Percentiles rank a stretch among this genome's conserved stretches.
Evolutionary conservation across 2,888 invertebrate genomes (phyloP).

Genomic region (Phalangium opilio): DNA sequence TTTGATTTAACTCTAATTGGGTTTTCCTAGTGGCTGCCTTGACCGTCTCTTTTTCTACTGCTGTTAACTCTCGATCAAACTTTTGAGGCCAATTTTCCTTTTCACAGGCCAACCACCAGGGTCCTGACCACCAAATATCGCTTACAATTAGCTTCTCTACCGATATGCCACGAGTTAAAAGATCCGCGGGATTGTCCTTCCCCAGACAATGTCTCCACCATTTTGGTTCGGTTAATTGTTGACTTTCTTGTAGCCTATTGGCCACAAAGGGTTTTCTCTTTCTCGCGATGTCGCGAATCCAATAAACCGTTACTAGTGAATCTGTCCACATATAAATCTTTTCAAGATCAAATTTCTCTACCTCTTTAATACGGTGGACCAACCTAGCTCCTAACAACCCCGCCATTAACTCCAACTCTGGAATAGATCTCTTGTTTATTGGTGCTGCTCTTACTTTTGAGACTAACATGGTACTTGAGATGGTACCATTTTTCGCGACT

Average conservation of each 20-base stretch:
- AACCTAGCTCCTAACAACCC: neutral
- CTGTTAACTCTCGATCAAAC: no score
- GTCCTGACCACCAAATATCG: no score
- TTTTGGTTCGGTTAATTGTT: neutral
- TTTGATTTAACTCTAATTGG: no score
- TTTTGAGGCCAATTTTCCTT: no score
- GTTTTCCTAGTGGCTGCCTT: no score
- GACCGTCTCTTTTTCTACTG: no score
- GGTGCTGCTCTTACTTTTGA: slow-evolving; percentile 1
- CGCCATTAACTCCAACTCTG: neutral
- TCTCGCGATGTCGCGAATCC: neutral
- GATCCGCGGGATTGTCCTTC: neutral
- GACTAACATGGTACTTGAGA: neutral
- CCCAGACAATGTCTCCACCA: neutral
- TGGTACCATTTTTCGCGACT: neutral
- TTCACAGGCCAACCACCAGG: no score
- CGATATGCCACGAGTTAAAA: neutral
- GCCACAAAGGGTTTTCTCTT: slow-evolving; percentile 1
- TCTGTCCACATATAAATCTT: neutral
- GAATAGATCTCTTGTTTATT: slow-evolving; percentile 1
- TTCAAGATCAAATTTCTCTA: neutral
- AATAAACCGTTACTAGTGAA: no score
- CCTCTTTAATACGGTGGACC: neutral
- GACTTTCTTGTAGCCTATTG: neutral
- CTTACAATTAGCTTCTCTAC: no score